Percentiles rank a stretch among this genome's conserved stretches.
Evolutionary conservation across 2,888 invertebrate genomes (phyloP).

Genomic region (Orthosia cruda): DNA sequence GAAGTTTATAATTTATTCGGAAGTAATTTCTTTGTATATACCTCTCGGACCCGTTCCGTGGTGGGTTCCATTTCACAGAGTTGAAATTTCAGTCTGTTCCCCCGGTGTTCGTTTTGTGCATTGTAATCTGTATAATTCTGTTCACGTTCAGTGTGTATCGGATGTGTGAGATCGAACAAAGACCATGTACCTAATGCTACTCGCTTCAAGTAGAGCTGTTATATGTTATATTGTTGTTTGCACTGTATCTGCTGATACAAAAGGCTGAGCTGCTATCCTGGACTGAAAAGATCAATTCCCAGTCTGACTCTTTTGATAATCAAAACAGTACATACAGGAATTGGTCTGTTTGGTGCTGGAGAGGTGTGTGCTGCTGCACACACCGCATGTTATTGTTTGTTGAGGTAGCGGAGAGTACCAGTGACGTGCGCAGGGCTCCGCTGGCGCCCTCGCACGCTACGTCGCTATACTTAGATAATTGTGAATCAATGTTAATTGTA

Average conservation of each 20-base stretch:
- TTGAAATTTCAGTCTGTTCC: slow-evolving; percentile 79
- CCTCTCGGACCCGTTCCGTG: slow-evolving; percentile 77
- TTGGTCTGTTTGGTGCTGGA: slow-evolving; percentile 67
- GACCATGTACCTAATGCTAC: slow-evolving; percentile 87
- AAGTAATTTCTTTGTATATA: slow-evolving; percentile 91
- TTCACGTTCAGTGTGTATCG: slow-evolving; percentile 83
- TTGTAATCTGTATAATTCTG: slow-evolving; percentile 81
- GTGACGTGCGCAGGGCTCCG: slow-evolving; percentile 67
- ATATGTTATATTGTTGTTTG: slow-evolving; percentile 87
- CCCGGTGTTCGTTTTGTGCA: slow-evolving; percentile 82
- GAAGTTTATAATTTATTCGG: slow-evolving; percentile 91
- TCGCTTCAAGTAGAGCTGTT: slow-evolving; percentile 88
- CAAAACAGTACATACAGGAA: slow-evolving; percentile 73
- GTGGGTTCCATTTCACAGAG: slow-evolving; percentile 76
- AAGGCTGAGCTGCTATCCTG: slow-evolving; percentile 72
- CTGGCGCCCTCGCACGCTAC: slow-evolving; percentile 66
- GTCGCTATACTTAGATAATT: slow-evolving; percentile 79
- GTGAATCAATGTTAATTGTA: slow-evolving; percentile 89
- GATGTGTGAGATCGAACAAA: slow-evolving; percentile 82
- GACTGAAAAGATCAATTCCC: slow-evolving; percentile 67
- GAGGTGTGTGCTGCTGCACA: slow-evolving; percentile 70
- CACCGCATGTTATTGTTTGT: slow-evolving; percentile 86
- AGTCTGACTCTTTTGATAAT: slow-evolving; percentile 77
- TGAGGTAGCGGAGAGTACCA: slow-evolving; percentile 80
- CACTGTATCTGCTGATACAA: slow-evolving; percentile 81